Evolutionary conservation across 1,140 invertebrate genomes (phyloP), one percentile per base, ranked within the genome.

Genomic region (Drosophila nikananu): DNA sequence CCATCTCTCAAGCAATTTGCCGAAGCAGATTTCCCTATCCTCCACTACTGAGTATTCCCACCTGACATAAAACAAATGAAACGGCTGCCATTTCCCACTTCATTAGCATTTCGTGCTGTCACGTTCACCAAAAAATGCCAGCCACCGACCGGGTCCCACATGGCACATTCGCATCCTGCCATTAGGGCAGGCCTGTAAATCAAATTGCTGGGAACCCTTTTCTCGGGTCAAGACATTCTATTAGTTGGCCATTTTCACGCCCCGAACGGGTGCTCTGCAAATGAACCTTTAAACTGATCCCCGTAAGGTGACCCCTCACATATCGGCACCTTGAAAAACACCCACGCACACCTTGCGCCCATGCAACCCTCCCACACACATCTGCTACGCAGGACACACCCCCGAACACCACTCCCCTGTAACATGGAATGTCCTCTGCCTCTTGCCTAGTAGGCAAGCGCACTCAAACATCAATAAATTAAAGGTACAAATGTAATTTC

Each of bases 401-500:
- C 83, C 63, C 52, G 15, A 58, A 75, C 41, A 49, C 35, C 54
- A 21, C 30, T 39, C 37, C 42, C 51, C 25, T 3, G 12, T 19
- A 23, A 27, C 12, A 6, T 12, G 44, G 52, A 49, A 60, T 73
- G 44, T 23, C 70, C 46, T 59, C 35, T 73, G 70, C 42, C 70
- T 73, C n/a, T n/a, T n/a, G n/a, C n/a, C n/a, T n/a, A n/a, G n/a
- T n/a, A 73, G 75, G 62, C 54, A 63, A 90, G 68, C 78, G 80
- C 77, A 80, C 80, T 87, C 77, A 76, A 81, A 90, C 81, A 82
- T 89, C 86, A 90, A 89, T 89, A 89, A 89, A 89, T 89, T 89
- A 90, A 84, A 89, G 86, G 65, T 82, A 90, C 81, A 89, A 89
- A 90, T 90, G 84, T 87, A 89, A 83, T 87, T 89, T 89, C 70